These are phyloP conservation scores for Gymnothorax javanicus DNA, from an alignment of 2,797 vertebrate genomes.

Conservation along the genomic window DNA sequence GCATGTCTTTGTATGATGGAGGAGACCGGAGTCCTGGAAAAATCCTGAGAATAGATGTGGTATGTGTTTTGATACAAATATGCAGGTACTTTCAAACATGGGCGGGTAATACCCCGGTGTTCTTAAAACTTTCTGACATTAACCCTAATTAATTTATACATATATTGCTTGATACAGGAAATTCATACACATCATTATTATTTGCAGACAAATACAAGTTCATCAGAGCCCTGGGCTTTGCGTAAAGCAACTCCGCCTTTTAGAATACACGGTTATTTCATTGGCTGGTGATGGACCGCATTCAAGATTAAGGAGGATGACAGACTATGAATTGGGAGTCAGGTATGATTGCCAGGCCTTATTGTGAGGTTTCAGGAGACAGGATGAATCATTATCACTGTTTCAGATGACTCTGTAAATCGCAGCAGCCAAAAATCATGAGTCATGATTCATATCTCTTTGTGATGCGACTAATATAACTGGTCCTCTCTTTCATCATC, in stretches of 20 bases:
- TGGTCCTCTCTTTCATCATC: slow-evolving; percentile 21
- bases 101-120: neutral
- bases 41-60: neutral
- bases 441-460: neutral
- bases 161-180: neutral
- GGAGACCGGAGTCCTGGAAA: neutral
- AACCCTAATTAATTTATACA: neutral
- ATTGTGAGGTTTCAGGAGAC: neutral
- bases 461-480: neutral
- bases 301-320: neutral
- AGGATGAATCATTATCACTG: neutral
- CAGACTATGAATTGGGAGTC: neutral
- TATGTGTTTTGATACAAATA: neutral
- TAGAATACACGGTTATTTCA: neutral
- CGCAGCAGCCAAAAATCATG: neutral
- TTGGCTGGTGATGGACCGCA: neutral
- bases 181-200: neutral
- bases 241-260: neutral
- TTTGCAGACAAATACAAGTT: neutral
- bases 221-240: neutral
- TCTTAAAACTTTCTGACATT: neutral
- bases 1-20: too few relatives aligned
- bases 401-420: neutral
- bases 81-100: neutral
- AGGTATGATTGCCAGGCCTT: neutral